Conservation (phyloP, 2,113 vertebrate species). For the Enhydra lutris region DNA sequence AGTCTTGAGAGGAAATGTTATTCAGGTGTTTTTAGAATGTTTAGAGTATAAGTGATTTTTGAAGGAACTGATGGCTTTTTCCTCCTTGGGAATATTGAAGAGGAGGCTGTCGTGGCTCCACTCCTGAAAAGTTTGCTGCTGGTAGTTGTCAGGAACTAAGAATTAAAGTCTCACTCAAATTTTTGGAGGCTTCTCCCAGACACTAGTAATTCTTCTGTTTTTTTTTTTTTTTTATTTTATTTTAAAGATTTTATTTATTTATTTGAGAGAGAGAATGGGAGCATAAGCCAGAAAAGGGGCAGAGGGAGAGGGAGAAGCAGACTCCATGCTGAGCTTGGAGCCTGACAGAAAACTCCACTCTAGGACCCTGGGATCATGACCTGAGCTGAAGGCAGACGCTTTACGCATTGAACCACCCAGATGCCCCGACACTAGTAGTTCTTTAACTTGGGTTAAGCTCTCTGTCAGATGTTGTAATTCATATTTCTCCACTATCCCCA, state of each 20-base stretch:
- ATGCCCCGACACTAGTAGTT: neutral
- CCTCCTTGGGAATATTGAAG: neutral
- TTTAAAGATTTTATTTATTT: neutral
- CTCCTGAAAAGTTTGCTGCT: neutral
- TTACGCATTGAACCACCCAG: neutral
- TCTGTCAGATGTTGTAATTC: neutral
- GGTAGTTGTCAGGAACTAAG: neutral
- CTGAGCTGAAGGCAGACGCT: neutral
- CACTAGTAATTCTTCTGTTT: neutral
- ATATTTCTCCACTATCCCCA: neutral
- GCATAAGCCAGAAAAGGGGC: neutral
- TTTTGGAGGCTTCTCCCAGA: neutral
- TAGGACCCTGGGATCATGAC: neutral
- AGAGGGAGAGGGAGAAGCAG: neutral
- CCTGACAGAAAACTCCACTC: no score
- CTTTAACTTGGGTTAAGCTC: neutral
- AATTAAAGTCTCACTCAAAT: neutral
- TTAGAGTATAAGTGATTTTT: neutral
- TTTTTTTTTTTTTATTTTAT: no score
- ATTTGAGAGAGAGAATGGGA: neutral
- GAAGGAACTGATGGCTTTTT: neutral
- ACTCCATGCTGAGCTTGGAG: neutral
- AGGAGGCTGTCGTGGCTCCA: neutral
- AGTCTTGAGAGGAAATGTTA: neutral
- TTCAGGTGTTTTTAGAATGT: neutral